A percentile compares a stretch with the other conserved stretches of the same genome.
These are phyloP conservation scores for Amaurobius ferox DNA, from an alignment of 2,888 invertebrate genomes.

Conservation along the genomic window DNA sequence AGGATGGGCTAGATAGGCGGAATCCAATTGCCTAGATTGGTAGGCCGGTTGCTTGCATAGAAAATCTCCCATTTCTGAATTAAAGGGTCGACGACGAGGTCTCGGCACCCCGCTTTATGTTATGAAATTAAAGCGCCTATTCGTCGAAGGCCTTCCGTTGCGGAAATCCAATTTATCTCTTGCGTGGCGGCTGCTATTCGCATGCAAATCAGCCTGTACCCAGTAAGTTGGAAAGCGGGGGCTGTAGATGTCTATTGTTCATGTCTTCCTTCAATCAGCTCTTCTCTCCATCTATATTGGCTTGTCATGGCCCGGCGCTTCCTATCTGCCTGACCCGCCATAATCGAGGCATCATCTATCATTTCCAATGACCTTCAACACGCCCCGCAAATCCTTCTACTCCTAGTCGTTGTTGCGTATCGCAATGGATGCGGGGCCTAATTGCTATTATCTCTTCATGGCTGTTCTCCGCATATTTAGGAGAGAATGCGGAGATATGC, in stretches of 20 bases:
- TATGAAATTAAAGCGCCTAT: constrained; percentile 72
- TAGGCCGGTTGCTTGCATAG: constrained; percentile 65
- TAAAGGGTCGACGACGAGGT: constrained; percentile 59
- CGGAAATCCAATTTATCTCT: constrained; percentile 73
- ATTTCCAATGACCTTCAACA: constrained; percentile 62
- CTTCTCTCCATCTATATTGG: constrained; percentile 48
- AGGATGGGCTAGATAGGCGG: constrained; percentile 42
- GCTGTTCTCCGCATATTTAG: no score
- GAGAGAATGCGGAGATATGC: no score
- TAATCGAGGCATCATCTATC: constrained; percentile 70
- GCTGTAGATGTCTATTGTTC: constrained; percentile 64
- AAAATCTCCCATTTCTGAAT: constrained; percentile 71
- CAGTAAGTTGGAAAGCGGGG: constrained; percentile 28
- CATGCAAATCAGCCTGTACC: constrained; percentile 64
- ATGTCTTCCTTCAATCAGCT: constrained; percentile 69
- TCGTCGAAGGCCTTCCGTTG: constrained; percentile 58
- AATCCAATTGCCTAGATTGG: constrained; percentile 72
- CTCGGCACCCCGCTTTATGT: constrained; percentile 60
- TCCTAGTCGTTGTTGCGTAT: no score
- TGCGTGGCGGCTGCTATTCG: constrained; percentile 64
- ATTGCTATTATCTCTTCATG: no score
- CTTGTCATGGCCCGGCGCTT: constrained; percentile 25
- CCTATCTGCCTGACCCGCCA: constrained; percentile 44
- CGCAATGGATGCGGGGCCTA: no score
- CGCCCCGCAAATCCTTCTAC: neutral